A percentile compares a stretch with the other conserved stretches of the same genome.
phyloP scores from a whole-genome alignment of 2,797 vertebrate species.

The Enteromius unitaeniatus region DNA sequence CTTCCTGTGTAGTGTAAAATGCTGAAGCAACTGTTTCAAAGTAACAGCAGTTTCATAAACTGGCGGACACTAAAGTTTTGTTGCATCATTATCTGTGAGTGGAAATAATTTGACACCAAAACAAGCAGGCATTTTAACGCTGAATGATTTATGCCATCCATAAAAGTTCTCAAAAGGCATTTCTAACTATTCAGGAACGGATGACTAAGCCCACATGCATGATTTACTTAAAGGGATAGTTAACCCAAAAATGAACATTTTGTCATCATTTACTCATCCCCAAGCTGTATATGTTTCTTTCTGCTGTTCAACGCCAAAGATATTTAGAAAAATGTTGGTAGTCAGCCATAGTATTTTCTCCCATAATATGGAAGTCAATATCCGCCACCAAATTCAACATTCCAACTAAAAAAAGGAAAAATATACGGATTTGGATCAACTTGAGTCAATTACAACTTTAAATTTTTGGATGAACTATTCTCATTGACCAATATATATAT shows the following conservation, averaged over 20 bases:
- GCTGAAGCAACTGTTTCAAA: conserved; percentile 1
- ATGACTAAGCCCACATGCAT: background rate
- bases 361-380: background rate
- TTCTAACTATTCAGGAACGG: background rate
- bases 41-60: conserved; percentile 7
- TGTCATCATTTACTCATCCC: background rate
- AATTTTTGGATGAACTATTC: background rate
- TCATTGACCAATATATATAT: background rate
- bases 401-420: background rate
- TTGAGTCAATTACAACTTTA: background rate
- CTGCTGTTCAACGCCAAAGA: background rate
- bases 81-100: background rate
- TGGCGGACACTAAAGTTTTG: background rate
- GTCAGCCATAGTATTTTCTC: no score
- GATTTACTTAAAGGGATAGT: background rate
- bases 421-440: background rate
- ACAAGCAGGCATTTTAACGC: background rate
- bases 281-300: background rate
- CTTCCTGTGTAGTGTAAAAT: conserved; percentile 5
- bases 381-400: background rate
- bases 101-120: background rate
- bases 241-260: background rate
- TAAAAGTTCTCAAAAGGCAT: no score
- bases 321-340: background rate
- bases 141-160: background rate